A percentile compares a stretch with the other conserved stretches of the same genome.
These are phyloP conservation scores for Cavia porcellus DNA, from an alignment of 2,113 vertebrate species.

Conservation along the genomic window DNA sequence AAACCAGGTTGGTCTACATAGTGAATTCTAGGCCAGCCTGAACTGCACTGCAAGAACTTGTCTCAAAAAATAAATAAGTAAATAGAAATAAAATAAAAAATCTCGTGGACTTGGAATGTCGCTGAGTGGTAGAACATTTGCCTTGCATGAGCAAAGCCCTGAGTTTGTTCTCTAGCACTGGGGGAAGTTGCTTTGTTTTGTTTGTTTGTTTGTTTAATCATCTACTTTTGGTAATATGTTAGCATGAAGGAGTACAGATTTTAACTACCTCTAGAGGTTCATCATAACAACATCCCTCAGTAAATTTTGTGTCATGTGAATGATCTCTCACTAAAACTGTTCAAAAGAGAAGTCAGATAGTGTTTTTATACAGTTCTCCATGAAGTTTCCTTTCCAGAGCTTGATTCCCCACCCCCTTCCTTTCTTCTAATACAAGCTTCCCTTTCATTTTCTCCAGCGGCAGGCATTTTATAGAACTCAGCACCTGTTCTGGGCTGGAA, in stretches of 20 bases:
- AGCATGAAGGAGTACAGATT: neutral
- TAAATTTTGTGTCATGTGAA: neutral
- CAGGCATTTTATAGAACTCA: neutral
- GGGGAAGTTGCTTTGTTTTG: no score
- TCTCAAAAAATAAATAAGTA: neutral
- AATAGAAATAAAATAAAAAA: neutral
- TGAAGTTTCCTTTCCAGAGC: neutral
- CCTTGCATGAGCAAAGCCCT: neutral
- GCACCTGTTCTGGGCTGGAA: neutral
- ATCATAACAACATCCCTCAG: neutral
- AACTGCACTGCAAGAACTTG: neutral
- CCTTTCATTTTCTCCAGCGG: neutral
- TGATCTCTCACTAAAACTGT: neutral
- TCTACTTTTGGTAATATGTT: neutral
- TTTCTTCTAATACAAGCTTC: neutral
- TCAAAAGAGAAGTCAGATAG: constrained; percentile 26
- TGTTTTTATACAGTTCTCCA: constrained; percentile 11
- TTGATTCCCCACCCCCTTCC: neutral
- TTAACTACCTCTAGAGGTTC: neutral
- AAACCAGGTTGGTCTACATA: neutral
- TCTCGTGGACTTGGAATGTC: neutral
- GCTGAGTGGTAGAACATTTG: neutral
- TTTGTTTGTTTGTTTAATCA: neutral
- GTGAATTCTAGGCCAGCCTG: neutral
- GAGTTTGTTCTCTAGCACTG: neutral